A percentile compares a stretch with the other conserved stretches of the same genome.
These are phyloP conservation scores for Tetropium fuscum DNA, from an alignment of 2,888 invertebrate species.

Conservation along the genomic window DNA sequence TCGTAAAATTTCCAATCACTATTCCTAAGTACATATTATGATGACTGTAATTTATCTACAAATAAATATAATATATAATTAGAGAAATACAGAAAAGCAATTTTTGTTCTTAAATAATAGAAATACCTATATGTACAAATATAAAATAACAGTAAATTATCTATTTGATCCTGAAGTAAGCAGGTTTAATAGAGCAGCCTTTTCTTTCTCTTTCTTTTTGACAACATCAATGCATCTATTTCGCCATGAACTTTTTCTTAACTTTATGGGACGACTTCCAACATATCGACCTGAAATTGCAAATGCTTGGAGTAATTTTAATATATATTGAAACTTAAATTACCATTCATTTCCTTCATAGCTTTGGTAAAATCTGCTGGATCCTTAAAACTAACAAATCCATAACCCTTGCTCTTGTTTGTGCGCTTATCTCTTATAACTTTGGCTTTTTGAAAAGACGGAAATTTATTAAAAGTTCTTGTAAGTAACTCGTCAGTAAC, in stretches of 20 bases:
- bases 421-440: constrained; percentile 96
- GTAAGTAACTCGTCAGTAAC: constrained; percentile 98
- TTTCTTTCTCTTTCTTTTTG: constrained; percentile 96
- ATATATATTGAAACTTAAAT: constrained; percentile 53
- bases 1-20: no score
- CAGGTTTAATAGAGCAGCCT: constrained; percentile 83
- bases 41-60: no score
- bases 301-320: neutral
- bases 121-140: no score
- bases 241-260: constrained; percentile 97
- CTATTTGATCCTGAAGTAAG: constrained; percentile 70
- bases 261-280: constrained; percentile 97
- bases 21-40: no score
- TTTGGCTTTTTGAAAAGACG: constrained; percentile 93
- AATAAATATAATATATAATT: no score
- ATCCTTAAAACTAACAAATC: constrained; percentile 98
- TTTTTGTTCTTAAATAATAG: no score
- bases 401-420: constrained; percentile 98
- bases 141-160: no score
- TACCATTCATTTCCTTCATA: constrained; percentile 99
- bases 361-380: constrained; percentile 98
- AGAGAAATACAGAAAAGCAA: no score
- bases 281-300: constrained; percentile 91
- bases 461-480: constrained; percentile 93
- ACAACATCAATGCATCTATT: constrained; percentile 93